Base-by-base conservation (phyloP, 2,888 invertebrate species). In the Xylota segnis region DNA sequence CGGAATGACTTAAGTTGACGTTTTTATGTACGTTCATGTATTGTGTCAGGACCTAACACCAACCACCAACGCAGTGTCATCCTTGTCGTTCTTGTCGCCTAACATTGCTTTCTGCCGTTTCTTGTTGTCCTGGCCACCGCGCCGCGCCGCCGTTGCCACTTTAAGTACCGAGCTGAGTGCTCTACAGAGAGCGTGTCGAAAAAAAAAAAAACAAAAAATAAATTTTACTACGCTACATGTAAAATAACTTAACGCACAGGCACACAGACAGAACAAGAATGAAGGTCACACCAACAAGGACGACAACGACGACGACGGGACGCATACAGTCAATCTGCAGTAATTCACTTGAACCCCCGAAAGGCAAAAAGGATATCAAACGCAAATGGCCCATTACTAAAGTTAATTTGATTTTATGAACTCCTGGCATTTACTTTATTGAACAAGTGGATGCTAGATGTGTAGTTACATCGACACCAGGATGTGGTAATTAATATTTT, bases 351-450 rank as follows among this genome's bases (percentile, higher is more conserved):
- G 66, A 66, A 61, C 52, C 65, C 66, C 47, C 78, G n/a, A 78
- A 72, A 59, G 77, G 59, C 82, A 58, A n/a, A 83, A 82, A 50
- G 77, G 77, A 77, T 71, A 77, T 77, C 70, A 83, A 78, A 83
- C 83, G 54, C 66, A 83, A 83, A 83, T 83, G 83, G 83, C 59
- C 83, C 76, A 78, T 83, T 83, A 78, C 83, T 66, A 47, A 72
- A 83, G 83, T 83, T 83, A 83, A 83, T 83, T 83, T 78, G 78
- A 83, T 78, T 78, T 83, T 83, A 83, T 78, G 83, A 72, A 83
- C 72, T 74, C 72, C 78, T 77, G 83, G 52, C 71, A 65, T 72
- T 79, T 66, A 54, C 76, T 76, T 76, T 77, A 61, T 78, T 83
- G 72, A 54, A 65, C 65, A 83, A 75, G 61, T 66, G 65, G 58